Percentiles rank a stretch among this genome's conserved stretches.
These are phyloP conservation scores for Pterostichus niger DNA, from an alignment of 2,888 invertebrate species.

Conservation along the genomic window DNA sequence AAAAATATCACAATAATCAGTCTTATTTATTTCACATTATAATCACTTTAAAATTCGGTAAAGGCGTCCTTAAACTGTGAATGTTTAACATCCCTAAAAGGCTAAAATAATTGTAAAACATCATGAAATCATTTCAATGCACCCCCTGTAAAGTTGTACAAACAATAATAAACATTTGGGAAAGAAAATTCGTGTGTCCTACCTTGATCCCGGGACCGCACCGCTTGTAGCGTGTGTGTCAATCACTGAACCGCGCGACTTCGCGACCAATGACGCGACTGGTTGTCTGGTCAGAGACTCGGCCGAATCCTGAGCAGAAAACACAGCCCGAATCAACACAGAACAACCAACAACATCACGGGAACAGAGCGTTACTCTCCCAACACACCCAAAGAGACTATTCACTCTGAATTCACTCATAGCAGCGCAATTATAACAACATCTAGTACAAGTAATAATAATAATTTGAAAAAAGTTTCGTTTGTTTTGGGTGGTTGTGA, in stretches of 20 bases:
- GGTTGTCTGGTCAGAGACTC: slow-evolving; percentile 50
- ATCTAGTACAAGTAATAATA: too few relatives aligned
- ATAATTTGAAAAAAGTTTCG: not conserved
- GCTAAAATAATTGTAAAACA: not conserved
- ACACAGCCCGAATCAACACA: slow-evolving; percentile 64
- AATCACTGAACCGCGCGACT: slow-evolving; percentile 23
- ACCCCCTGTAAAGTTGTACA: not conserved
- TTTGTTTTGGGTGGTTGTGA: slow-evolving; percentile 20
- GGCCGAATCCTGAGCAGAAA: slow-evolving; percentile 65
- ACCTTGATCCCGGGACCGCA: slow-evolving; percentile 34
- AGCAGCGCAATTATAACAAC: too few relatives aligned
- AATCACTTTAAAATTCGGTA: not conserved
- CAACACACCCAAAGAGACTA: slow-evolving; percentile 35
- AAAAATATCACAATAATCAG: slow-evolving; percentile 10
- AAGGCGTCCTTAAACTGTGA: too few relatives aligned
- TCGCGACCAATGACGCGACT: slow-evolving; percentile 48
- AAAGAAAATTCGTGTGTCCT: not conserved
- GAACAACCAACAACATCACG: slow-evolving; percentile 5
- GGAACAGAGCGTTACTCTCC: not conserved
- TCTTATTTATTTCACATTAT: not conserved
- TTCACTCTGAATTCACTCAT: not conserved
- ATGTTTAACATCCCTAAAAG: not conserved
- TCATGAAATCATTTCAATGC: not conserved
- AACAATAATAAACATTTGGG: not conserved
- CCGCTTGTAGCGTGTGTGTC: not conserved